These are phyloP conservation scores for Watsonalla cultraria DNA, from an alignment of 2,888 invertebrate genomes.

Conservation along the genomic window DNA sequence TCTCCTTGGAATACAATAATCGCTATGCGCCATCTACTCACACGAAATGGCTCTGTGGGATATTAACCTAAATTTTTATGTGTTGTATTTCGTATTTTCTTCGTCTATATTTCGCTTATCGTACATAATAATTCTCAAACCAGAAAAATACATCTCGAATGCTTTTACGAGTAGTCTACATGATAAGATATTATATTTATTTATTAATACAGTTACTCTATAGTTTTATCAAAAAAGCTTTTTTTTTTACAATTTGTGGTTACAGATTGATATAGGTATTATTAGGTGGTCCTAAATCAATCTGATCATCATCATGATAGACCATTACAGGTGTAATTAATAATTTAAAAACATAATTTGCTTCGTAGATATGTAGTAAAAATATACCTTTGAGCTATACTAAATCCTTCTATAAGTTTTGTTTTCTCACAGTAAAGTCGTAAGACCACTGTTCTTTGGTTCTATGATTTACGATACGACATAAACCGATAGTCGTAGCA, in stretches of 20 bases:
- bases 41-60: conserved; percentile 9
- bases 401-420: background rate
- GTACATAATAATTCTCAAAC: background rate
- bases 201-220: too few relatives aligned
- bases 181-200: too few relatives aligned
- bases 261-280: too few relatives aligned
- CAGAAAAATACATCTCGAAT: background rate
- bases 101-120: conserved; percentile 4
- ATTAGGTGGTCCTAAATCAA: too few relatives aligned
- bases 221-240: too few relatives aligned
- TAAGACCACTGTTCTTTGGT: background rate
- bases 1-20: conserved; percentile 18
- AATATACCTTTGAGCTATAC: background rate
- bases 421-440: background rate
- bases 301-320: too few relatives aligned
- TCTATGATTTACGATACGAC: background rate
- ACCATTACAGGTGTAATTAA: too few relatives aligned
- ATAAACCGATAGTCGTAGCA: background rate
- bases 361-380: too few relatives aligned
- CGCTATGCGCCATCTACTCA: conserved; percentile 8
- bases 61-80: conserved; percentile 12
- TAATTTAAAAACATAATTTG: background rate
- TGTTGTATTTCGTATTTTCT: conserved; percentile 6
- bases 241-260: too few relatives aligned
- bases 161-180: too few relatives aligned